phyloP scores from a whole-genome alignment of 2,113 vertebrate species.

The Ceyx melanurus region DNA sequence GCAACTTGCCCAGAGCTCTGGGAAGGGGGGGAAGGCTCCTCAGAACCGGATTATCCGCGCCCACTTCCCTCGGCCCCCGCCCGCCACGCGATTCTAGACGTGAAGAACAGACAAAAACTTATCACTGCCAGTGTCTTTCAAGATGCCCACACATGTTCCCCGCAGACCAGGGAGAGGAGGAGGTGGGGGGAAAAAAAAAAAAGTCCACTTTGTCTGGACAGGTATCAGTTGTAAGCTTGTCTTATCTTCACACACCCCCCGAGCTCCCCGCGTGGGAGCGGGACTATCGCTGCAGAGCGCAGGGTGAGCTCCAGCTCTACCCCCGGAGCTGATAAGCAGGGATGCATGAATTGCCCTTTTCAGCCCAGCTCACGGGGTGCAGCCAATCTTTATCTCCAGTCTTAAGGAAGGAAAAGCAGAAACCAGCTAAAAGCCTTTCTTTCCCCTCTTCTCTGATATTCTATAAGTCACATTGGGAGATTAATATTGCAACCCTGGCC shows the following conservation, averaged over 20 bases:
- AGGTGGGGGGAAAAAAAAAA: not conserved
- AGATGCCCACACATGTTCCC: conserved; percentile 76
- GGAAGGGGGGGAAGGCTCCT: not conserved
- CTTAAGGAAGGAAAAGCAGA: conserved; percentile 79
- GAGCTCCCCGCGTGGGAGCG: conserved; percentile 50
- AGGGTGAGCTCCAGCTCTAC: conserved; percentile 54
- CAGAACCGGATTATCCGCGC: not conserved
- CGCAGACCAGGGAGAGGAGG: conserved; percentile 10
- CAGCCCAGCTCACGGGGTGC: conserved; percentile 60
- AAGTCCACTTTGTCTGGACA: conserved; percentile 36
- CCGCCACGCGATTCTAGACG: not conserved
- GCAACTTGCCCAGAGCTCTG: not conserved
- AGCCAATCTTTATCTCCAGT: conserved; percentile 79
- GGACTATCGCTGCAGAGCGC: conserved; percentile 35
- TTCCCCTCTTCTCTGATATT: conserved; percentile 73
- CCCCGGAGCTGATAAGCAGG: conserved; percentile 65
- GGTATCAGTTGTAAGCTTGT: conserved; percentile 65
- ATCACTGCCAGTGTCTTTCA: conserved; percentile 67
- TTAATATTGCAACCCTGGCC: conserved; percentile 78
- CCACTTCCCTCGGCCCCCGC: not conserved
- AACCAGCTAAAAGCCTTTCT: conserved; percentile 76
- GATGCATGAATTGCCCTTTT: conserved; percentile 75
- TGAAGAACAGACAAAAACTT: conserved; percentile 42
- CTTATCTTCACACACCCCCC: conserved; percentile 73
- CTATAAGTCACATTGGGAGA: conserved; percentile 77